Evolutionary conservation across 2,797 vertebrate genomes (phyloP), one percentile per base, ranked within the genome.

Genomic region (Darevskia mixta): DNA sequence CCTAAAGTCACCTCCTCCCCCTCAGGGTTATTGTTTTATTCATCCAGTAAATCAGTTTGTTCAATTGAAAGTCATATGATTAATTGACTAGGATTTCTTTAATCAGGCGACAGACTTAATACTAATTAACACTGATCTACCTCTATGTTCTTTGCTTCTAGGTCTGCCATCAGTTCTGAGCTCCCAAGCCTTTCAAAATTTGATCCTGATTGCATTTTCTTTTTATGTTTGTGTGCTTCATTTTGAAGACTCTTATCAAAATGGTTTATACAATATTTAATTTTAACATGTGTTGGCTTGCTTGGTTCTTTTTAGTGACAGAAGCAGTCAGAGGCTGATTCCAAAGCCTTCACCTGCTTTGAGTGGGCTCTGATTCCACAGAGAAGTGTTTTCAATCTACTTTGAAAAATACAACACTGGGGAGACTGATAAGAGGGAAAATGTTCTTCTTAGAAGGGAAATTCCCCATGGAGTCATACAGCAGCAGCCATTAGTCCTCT

Each of bases 371-470:
- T 67, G 20, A n/a, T 77, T 61, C 29, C 32, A 0, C 0, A 8
- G 81, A 80, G 58, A 85, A 89, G 89, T 69, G 2, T 45, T 27
- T 3, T 91, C 82, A 43, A 55, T 1, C 32, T 35, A 41, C 25
- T 88, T 79, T 94, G 87, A 88, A 90, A 91, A 93, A 91, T 64
- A 79, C 58, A 89, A 27, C 43, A 6, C 0, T 72, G 0, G 0
- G 23, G 43, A 87, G 38, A 86, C 23, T 43, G n/a, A 83, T 93
- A 90, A 69, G 80, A 84, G 69, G 86, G 89, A 83, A 49, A 58
- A 79, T 35, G 29, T 66, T 45, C 76, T 76, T 15, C 81, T 85
- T 32, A 66, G 49, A 88, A 77, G 67, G 73, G 18, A 86, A 82
- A 38, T 88, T 78, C 94, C 79, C 66, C 38, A 58, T 79, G 89